These are phyloP conservation scores for Achlya flavicornis DNA, from an alignment of 2,888 invertebrate genomes.

Conservation along the genomic window DNA sequence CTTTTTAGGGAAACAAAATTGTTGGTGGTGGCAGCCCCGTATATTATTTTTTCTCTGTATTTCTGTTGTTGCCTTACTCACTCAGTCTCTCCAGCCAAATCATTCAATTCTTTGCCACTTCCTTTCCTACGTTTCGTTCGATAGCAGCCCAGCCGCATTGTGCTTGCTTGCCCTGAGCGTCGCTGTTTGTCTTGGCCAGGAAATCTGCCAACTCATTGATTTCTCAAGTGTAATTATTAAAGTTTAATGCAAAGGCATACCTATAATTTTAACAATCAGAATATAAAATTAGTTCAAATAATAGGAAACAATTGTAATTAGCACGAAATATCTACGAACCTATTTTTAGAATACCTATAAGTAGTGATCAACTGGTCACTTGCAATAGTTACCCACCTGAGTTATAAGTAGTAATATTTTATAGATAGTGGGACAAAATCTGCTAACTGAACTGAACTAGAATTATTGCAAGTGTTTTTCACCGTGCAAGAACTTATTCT, in stretches of 20 bases:
- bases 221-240: constrained; percentile 19
- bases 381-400: neutral
- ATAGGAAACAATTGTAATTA: neutral
- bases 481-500: constrained; percentile 38
- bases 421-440: neutral
- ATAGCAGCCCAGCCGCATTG: constrained; percentile 47
- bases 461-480: constrained; percentile 39
- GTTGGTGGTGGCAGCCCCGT: too few species aligned
- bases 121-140: too few species aligned
- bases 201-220: constrained; percentile 48
- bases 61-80: too few species aligned
- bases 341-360: neutral
- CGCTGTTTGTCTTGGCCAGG: constrained; percentile 46
- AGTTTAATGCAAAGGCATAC: constrained; percentile 18
- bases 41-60: too few species aligned
- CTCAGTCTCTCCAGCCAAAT: too few species aligned
- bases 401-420: neutral
- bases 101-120: too few species aligned
- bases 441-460: constrained; percentile 39
- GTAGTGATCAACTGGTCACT: neutral
- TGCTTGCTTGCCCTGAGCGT: constrained; percentile 33
- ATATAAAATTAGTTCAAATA: neutral
- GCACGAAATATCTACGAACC: neutral
- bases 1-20: too few species aligned
- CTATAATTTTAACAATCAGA: neutral